These are phyloP conservation scores for Colistium nudipinnis DNA, from an alignment of 2,113 vertebrate species.

Conservation along the genomic window DNA sequence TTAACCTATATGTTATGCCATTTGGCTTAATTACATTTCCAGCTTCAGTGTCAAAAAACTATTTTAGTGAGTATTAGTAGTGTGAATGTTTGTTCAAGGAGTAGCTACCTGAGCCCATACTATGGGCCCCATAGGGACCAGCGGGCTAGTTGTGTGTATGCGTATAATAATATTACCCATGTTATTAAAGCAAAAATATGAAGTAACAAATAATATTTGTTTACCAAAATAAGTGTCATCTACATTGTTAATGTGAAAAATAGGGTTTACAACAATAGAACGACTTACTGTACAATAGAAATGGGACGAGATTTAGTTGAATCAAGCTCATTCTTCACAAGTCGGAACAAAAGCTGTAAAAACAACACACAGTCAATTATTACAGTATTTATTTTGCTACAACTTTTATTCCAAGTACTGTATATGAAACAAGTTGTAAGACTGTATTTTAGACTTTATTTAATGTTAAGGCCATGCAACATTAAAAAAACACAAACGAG, in stretches of 20 bases:
- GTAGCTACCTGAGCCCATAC: too few species aligned
- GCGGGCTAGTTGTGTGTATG: too few species aligned
- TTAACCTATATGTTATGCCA: not conserved
- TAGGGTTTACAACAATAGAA: not conserved
- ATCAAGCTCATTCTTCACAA: slow-evolving; percentile 76
- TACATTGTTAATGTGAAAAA: not conserved
- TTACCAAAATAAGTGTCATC: not conserved
- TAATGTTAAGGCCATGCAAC: not conserved
- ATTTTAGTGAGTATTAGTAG: too few species aligned
- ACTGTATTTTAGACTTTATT: not conserved
- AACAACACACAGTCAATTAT: slow-evolving; percentile 6
- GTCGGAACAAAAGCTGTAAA: slow-evolving; percentile 74
- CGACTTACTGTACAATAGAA: slow-evolving; percentile 74
- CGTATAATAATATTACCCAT: too few species aligned
- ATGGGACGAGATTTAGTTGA: slow-evolving; percentile 64
- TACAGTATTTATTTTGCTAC: not conserved
- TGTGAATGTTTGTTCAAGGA: too few species aligned
- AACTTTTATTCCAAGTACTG: too few species aligned
- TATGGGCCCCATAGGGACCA: too few species aligned
- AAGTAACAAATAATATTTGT: not conserved
- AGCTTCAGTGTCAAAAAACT: not conserved
- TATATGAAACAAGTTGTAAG: not conserved
- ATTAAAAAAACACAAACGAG: not conserved
- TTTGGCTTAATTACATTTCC: not conserved
- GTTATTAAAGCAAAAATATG: not conserved